Evolutionary conservation across 2,888 invertebrate species (phyloP).

Genomic region (Drosophila siamana): DNA sequence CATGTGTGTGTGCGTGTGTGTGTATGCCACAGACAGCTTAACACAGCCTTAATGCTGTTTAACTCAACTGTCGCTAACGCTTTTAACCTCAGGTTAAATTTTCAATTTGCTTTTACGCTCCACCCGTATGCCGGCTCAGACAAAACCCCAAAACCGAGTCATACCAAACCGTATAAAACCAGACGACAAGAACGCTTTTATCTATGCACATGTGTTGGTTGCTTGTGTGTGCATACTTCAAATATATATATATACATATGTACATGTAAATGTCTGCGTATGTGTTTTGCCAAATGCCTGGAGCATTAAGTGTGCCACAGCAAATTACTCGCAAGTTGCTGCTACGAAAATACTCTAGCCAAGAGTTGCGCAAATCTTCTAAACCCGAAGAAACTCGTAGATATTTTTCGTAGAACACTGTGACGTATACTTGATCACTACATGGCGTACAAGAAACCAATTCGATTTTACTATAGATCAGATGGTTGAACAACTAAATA

Average conservation of each 20-base stretch:
- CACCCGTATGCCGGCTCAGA: conserved; percentile 48
- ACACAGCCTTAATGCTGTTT: conserved; percentile 77
- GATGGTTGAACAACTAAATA: too few species aligned
- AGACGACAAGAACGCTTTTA: conserved; percentile 54
- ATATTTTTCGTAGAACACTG: neutral
- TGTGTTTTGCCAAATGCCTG: conserved; percentile 58
- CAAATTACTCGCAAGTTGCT: conserved; percentile 68
- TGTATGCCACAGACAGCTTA: conserved; percentile 73
- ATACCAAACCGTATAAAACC: conserved; percentile 27
- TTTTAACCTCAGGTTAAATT: conserved; percentile 80
- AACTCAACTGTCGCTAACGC: conserved; percentile 79
- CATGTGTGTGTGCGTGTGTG: conserved; percentile 31
- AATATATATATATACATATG: conserved; percentile 13
- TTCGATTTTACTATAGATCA: too few species aligned
- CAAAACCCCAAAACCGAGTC: conserved; percentile 37
- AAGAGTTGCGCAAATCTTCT: conserved; percentile 8
- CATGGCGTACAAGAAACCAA: too few species aligned
- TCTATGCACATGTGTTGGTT: conserved; percentile 33
- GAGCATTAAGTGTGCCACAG: conserved; percentile 62
- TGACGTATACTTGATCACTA: too few species aligned
- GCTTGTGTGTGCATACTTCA: conserved; percentile 1
- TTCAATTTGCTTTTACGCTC: conserved; percentile 74
- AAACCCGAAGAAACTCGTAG: neutral
- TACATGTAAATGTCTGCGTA: conserved; percentile 26
- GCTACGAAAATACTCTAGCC: conserved; percentile 35